phyloP scores from a whole-genome alignment of 2,888 invertebrate genomes.

The Drosophila austrosaltans region DNA sequence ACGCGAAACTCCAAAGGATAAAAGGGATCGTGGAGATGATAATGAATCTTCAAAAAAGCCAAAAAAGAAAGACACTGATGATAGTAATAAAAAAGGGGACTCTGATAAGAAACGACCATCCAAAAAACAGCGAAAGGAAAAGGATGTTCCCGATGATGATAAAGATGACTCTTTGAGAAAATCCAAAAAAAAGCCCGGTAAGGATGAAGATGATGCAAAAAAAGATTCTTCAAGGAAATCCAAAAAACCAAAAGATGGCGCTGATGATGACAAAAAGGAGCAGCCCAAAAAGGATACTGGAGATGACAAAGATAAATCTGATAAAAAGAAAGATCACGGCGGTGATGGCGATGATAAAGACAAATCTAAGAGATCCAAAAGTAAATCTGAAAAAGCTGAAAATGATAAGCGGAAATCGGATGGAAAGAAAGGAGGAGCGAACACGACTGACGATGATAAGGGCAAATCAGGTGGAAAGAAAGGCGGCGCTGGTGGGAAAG shows the following conservation, averaged over 20 bases:
- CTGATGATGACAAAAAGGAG: slow-evolving; percentile 3
- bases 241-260: not conserved
- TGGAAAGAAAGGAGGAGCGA: not conserved
- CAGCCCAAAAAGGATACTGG: slow-evolving; percentile 14
- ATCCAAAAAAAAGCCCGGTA: slow-evolving; percentile 6
- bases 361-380: slow-evolving; percentile 2
- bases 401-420: not conserved
- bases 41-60: not conserved
- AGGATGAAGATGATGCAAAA: slow-evolving; percentile 14
- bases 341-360: slow-evolving; percentile 20
- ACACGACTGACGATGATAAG: not conserved
- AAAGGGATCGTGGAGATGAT: slow-evolving; percentile 13
- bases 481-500: not conserved
- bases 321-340: not conserved
- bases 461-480: not conserved
- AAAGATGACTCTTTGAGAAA: slow-evolving; percentile 1
- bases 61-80: not conserved
- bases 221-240: slow-evolving; percentile 16
- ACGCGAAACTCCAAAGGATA: slow-evolving; percentile 11
- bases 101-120: not conserved
- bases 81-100: not conserved
- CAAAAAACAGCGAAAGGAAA: not conserved
- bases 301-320: slow-evolving; percentile 11
- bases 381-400: not conserved
- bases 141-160: not conserved